Conservation (phyloP, 1,140 invertebrate genomes). For the Apolygus lucorum region DNA sequence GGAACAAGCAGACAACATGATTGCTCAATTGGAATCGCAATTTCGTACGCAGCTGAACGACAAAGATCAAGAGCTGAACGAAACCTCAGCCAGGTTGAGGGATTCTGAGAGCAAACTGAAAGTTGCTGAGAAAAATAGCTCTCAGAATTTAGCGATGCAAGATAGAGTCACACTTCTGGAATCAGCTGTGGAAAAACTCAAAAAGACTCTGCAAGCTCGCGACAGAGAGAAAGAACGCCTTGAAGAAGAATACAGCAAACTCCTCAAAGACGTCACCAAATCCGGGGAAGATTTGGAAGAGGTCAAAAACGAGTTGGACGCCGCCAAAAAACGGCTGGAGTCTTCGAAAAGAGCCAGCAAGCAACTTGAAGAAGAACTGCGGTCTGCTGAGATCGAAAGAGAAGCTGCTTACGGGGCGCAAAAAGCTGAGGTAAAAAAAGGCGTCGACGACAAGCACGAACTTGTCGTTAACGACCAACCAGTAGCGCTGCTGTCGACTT, state of each 20-base stretch:
- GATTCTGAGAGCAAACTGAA: constrained; percentile 23
- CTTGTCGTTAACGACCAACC: background rate
- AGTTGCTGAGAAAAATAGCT: constrained; percentile 11
- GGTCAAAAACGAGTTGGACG: constrained; percentile 26
- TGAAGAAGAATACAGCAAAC: constrained; percentile 25
- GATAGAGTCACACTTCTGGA: constrained; percentile 25
- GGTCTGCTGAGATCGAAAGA: background rate
- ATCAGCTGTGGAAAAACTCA: constrained; percentile 16
- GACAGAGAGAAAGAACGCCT: constrained; percentile 32
- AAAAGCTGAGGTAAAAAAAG: constrained; percentile 10
- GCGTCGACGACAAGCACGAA: background rate
- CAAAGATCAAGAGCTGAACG: constrained; percentile 33
- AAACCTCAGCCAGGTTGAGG: constrained; percentile 25
- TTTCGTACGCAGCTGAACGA: constrained; percentile 45
- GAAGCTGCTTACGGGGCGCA: background rate
- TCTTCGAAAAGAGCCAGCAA: constrained; percentile 25
- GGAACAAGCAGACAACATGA: constrained; percentile 61
- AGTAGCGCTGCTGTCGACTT: background rate
- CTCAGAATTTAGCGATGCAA: constrained; percentile 19
- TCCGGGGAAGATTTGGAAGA: constrained; percentile 26
- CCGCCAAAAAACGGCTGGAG: constrained; percentile 26
- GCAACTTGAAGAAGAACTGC: constrained; percentile 27
- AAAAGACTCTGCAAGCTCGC: constrained; percentile 26
- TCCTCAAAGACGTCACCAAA: constrained; percentile 29
- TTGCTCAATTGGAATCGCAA: constrained; percentile 56